Evolutionary conservation across 1,140 invertebrate genomes (phyloP).

Genomic region (Drosophila takahashii): DNA sequence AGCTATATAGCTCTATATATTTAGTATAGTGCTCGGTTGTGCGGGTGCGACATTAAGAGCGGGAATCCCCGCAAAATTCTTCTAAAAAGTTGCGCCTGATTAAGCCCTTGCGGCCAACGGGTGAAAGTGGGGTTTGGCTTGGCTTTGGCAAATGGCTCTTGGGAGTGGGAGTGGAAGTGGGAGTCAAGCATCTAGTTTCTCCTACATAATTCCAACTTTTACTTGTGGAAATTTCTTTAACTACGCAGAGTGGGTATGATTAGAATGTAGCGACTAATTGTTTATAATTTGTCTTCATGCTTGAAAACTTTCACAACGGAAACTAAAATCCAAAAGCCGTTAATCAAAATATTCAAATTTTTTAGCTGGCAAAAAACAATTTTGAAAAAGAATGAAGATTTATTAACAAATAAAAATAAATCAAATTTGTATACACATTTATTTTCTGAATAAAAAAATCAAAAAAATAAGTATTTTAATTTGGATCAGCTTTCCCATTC

Average conservation of each 20-base stretch:
- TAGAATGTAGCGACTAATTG: constrained; percentile 3
- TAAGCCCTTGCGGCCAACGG: constrained; percentile 55
- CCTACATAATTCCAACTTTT: neutral
- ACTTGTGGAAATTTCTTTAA: constrained; percentile 1
- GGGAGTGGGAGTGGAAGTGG: neutral
- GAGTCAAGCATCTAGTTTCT: constrained; percentile 1
- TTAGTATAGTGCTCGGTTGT: constrained; percentile 6
- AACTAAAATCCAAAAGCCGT: neutral
- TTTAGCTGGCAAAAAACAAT: too few species aligned
- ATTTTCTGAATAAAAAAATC: too few species aligned
- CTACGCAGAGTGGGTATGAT: neutral
- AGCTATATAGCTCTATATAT: neutral
- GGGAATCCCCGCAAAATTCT: constrained; percentile 30
- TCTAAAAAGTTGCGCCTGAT: constrained; percentile 58
- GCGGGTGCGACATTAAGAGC: constrained; percentile 27
- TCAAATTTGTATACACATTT: too few species aligned
- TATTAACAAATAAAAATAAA: too few species aligned
- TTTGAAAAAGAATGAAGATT: too few species aligned
- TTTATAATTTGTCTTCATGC: neutral
- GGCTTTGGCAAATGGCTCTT: neutral
- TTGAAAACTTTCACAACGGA: neutral
- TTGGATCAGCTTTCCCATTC: too few species aligned
- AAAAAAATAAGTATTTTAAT: too few species aligned
- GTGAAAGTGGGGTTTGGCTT: neutral
- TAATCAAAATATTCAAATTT: neutral